Percentiles rank a stretch among this genome's conserved stretches.
These are phyloP conservation scores for Labeo calbasu DNA, from an alignment of 2,797 vertebrate genomes.

Conservation along the genomic window DNA sequence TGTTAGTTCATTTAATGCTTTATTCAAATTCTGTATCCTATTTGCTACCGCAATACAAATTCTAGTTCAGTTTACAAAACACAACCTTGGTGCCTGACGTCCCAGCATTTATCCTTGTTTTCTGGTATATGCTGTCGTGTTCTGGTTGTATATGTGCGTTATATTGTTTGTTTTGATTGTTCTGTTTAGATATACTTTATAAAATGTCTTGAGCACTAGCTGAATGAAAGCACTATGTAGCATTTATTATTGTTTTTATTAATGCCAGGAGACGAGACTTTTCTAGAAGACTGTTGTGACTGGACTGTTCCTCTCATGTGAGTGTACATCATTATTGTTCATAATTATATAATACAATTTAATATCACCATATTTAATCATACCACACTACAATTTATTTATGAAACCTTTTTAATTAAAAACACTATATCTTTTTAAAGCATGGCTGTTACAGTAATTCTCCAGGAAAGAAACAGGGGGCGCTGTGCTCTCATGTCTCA, in stretches of 20 bases:
- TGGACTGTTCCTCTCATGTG: not conserved
- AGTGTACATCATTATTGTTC: not conserved
- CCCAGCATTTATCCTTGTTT: not conserved
- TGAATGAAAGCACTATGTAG: not conserved
- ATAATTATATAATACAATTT: not conserved
- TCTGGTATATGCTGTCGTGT: no score
- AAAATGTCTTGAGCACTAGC: not conserved
- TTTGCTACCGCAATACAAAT: not conserved
- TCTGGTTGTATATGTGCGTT: not conserved
- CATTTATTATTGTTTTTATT: not conserved
- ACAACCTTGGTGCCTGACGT: not conserved
- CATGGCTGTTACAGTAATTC: slow-evolving; percentile 40
- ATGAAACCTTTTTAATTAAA: slow-evolving; percentile 1
- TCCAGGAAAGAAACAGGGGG: slow-evolving; percentile 61
- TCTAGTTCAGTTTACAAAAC: not conserved
- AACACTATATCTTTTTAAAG: slow-evolving; percentile 8
- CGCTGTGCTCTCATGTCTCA: slow-evolving; percentile 67
- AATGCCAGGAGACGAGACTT: not conserved
- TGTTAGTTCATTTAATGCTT: not conserved
- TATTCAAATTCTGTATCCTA: not conserved
- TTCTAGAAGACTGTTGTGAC: not conserved
- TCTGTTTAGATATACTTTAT: not conserved
- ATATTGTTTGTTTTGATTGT: not conserved
- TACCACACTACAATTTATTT: not conserved
- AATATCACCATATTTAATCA: not conserved